Percentiles rank a stretch among this genome's conserved stretches.
Conservation (phyloP, 2,888 invertebrate species). For the Epinotia bilunana region DNA sequence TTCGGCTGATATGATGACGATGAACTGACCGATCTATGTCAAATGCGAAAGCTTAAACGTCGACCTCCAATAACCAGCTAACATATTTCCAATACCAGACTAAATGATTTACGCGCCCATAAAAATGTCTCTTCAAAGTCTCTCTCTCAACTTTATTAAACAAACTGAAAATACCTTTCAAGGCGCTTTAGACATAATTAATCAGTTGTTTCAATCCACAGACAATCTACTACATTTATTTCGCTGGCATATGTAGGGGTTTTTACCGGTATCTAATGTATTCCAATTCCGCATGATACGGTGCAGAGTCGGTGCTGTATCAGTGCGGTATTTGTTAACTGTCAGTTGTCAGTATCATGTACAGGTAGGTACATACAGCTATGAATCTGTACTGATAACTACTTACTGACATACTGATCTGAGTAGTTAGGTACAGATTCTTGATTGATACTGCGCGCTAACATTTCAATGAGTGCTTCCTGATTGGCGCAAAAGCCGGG, state of each 20-base stretch:
- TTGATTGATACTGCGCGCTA: no score
- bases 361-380: no score
- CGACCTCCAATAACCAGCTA: background rate
- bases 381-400: no score
- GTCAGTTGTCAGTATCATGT: no score
- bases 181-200: background rate
- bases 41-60: background rate
- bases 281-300: background rate
- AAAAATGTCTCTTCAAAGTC: constrained; percentile 6
- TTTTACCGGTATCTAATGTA: constrained; percentile 4
- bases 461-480: no score
- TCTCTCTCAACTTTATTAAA: background rate
- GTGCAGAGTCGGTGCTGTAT: no score
- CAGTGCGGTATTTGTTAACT: no score
- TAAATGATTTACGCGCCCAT: background rate
- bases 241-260: background rate
- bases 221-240: constrained; percentile 1
- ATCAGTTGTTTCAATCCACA: constrained; percentile 1
- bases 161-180: constrained; percentile 7
- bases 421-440: no score
- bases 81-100: background rate
- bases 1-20: no score
- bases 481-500: no score
- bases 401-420: no score
- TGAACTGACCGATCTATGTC: no score